Percentiles rank a stretch among this genome's conserved stretches.
Conservation (phyloP, 2,888 invertebrate genomes). For the Argyresthia goedartella region DNA sequence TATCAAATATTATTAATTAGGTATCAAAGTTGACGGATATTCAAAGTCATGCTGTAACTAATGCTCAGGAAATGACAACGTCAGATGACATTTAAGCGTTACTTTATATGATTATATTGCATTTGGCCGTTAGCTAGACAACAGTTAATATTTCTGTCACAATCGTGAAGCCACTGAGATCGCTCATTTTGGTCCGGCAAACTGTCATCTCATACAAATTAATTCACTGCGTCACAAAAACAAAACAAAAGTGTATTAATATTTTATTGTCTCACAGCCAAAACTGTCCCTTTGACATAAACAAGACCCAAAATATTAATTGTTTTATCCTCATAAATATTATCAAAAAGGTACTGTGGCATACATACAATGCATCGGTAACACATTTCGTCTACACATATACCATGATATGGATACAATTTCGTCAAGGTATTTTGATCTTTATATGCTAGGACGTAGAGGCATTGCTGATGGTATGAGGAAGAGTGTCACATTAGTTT, state of each 20-base stretch:
- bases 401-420: slow-evolving; percentile 6
- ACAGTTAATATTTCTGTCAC: too few species aligned
- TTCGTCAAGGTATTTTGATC: slow-evolving; percentile 11
- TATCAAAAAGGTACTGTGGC: slow-evolving; percentile 7
- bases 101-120: too few species aligned
- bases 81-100: too few species aligned
- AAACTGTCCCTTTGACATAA: neutral
- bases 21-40: too few species aligned
- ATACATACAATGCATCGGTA: slow-evolving; percentile 37
- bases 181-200: too few species aligned
- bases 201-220: too few species aligned
- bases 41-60: too few species aligned
- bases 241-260: neutral
- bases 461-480: neutral
- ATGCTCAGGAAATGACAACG: too few species aligned
- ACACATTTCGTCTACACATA: slow-evolving; percentile 19
- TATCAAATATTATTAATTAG: too few species aligned
- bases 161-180: too few species aligned
- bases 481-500: slow-evolving; percentile 15
- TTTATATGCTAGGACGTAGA: neutral
- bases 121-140: too few species aligned
- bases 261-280: neutral
- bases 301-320: neutral
- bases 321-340: slow-evolving; percentile 17
- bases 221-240: neutral